Base-by-base conservation (phyloP, 2,113 vertebrate species). In the Ptilonorhynchus violaceus region DNA sequence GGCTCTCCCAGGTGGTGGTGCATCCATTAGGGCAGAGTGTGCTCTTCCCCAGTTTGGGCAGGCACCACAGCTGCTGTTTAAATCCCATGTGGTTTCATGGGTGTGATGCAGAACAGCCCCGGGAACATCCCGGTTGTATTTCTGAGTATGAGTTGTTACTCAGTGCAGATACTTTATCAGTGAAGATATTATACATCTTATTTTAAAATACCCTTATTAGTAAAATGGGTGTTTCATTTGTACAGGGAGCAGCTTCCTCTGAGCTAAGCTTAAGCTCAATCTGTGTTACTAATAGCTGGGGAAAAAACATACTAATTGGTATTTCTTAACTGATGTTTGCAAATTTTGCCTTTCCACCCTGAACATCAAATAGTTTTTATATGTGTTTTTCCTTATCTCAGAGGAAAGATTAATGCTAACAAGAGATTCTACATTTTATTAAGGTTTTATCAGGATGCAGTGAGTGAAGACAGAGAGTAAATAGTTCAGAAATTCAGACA, bases 251-350 rank as follows among this genome's bases (percentile, higher is more conserved):
- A 77, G 64, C 82, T 88, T 77, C 90, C 95, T 94, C 88, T 93
- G 88, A 94, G 96, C 93, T 93, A 80, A 90, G 33, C 70, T 94
- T 96, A 93, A 93, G 69, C 67, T 86, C 90, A 84, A 86, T 97
- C 82, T 77, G 75, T 96, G 85, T 90, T 93, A 78, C 88, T 94
- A 90, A 93, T 88, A 94, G 78, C 95, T 88, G 79, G 68, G 75
- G 59, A 77, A 95, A 91, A 92, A 84, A 8, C 4, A 24, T 90
- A 49, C 75, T 88, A 89, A 91, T 94, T 94, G 89, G 85, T 83
- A 83, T 94, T 96, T 97, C 87, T 94, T 93, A 88, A 94, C 94
- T 96, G 96, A 95, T 96, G 85, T 95, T 93, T 94, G 76, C 91
- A 74, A 94, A 91, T 97, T 92, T 91, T 96, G 89, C 94, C 85